Percentiles rank a stretch among this genome's conserved stretches.
These are phyloP conservation scores for Pocillopora damicornis DNA, from an alignment of 64 coral and sea anemone species.

Conservation along the genomic window DNA sequence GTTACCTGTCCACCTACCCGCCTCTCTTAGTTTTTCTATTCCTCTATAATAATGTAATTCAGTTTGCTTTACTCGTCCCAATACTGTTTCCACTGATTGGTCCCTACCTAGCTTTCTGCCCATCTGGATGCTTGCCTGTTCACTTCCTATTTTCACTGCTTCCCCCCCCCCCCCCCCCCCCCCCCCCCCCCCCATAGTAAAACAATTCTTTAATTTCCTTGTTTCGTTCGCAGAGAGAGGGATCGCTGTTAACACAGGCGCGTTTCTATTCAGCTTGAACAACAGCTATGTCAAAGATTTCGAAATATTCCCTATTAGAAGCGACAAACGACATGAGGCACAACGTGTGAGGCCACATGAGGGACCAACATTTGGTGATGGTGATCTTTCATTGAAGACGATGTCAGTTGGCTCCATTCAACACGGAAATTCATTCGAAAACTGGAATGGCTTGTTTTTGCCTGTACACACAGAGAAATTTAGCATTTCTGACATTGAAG, in stretches of 20 bases:
- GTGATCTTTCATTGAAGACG: slow-evolving; percentile 11
- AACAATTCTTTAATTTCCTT: not conserved
- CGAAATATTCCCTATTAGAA: slow-evolving; percentile 5
- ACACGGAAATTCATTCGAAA: slow-evolving; percentile 17
- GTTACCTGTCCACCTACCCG: no score
- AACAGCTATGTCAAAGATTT: not conserved
- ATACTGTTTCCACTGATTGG: no score
- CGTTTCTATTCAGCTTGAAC: slow-evolving; percentile 43
- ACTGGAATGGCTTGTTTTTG: not conserved
- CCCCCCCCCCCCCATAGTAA: no score
- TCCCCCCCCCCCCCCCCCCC: no score
- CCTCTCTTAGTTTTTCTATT: no score
- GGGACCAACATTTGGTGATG: slow-evolving; percentile 50
- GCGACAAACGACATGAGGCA: not conserved
- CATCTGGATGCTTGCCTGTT: no score
- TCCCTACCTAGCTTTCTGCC: no score
- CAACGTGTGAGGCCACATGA: not conserved
- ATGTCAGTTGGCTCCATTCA: not conserved
- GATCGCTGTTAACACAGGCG: not conserved
- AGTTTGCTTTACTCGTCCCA: no score
- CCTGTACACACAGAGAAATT: not conserved
- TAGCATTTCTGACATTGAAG: slow-evolving; percentile 42
- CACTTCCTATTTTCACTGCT: not conserved
- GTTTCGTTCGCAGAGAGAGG: not conserved
- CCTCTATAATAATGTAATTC: no score